Conservation (phyloP, 2,113 vertebrate species). For the Symphodus melops region DNA sequence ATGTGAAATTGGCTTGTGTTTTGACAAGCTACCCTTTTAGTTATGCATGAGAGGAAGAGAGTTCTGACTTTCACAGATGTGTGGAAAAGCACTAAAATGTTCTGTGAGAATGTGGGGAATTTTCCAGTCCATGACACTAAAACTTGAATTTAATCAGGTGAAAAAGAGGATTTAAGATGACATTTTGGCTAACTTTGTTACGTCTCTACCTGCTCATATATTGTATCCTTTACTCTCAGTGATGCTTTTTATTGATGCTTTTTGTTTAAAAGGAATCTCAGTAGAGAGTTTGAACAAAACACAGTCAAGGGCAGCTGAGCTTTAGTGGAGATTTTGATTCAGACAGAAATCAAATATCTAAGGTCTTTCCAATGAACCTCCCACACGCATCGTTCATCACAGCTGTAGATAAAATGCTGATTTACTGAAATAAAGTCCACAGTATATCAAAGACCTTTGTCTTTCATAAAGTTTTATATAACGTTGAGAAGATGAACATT, state of each 20-base stretch:
- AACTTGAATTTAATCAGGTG: neutral
- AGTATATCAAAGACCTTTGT: no score
- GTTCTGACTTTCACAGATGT: constrained; percentile 27
- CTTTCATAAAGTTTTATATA: no score
- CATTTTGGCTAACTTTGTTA: neutral
- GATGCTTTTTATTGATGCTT: neutral
- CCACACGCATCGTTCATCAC: neutral
- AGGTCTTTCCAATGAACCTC: neutral
- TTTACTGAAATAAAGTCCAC: no score
- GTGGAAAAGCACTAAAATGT: constrained; percentile 11
- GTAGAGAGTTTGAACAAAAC: neutral
- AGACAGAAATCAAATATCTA: neutral
- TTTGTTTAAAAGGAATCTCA: neutral
- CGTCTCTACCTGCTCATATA: neutral
- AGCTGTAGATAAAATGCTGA: neutral
- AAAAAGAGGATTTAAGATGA: neutral
- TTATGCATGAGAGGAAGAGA: constrained; percentile 25
- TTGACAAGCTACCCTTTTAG: constrained; percentile 28
- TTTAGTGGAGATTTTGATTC: neutral
- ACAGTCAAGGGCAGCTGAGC: neutral
- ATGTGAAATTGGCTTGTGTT: constrained; percentile 37
- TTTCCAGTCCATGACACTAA: constrained; percentile 12
- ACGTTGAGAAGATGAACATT: no score
- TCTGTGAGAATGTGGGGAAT: neutral
- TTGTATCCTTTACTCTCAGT: neutral